phyloP scores from a whole-genome alignment of 2,113 vertebrate genomes.

The Ploceus nigricollis region DNA sequence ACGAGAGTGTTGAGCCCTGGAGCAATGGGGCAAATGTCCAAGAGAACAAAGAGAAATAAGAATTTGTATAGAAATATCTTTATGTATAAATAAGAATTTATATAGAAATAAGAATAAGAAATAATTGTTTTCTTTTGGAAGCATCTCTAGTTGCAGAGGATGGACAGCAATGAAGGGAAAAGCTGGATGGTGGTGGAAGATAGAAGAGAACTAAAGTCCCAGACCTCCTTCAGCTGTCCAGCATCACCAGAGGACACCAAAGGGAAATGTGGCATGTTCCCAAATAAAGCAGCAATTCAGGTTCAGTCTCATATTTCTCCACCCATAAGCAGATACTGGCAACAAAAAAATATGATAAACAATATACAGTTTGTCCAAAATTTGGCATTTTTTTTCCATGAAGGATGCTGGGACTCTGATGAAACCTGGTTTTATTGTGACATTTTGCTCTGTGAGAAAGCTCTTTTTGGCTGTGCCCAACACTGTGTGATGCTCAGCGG shows the following conservation, averaged over 20 bases:
- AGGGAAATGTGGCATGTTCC: neutral
- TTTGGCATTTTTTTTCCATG: neutral
- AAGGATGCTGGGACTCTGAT: neutral
- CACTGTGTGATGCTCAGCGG: neutral
- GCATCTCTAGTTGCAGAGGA: neutral
- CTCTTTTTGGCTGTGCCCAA: neutral
- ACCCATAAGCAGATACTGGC: accelerated
- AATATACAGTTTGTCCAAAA: neutral
- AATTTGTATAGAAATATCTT: too few species aligned
- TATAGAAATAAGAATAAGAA: too few species aligned
- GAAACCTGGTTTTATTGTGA: neutral
- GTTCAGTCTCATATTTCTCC: neutral
- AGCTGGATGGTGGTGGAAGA: neutral
- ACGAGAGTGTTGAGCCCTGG: neutral
- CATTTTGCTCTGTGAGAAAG: slow-evolving; percentile 24
- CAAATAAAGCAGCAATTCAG: neutral
- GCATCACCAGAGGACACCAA: neutral
- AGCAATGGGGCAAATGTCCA: neutral
- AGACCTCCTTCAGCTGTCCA: neutral
- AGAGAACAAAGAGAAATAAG: neutral
- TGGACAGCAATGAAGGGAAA: neutral
- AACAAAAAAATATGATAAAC: neutral
- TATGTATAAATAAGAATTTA: too few species aligned
- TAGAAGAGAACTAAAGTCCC: neutral
- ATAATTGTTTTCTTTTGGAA: neutral